Evolutionary conservation across 1,140 invertebrate species (phyloP).

Genomic region (Heliothis subflexa): DNA sequence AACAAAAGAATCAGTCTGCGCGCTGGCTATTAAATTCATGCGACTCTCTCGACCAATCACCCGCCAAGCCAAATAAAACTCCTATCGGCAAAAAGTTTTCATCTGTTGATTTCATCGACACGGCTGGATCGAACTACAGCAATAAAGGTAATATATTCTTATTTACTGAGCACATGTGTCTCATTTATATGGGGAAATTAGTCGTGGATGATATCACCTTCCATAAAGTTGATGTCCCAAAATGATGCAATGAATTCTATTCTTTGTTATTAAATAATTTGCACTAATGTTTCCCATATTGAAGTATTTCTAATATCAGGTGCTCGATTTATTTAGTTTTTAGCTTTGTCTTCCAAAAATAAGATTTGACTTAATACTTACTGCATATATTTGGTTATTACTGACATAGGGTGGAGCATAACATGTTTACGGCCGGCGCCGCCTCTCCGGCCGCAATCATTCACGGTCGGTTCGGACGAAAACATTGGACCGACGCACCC

Average conservation of each 20-base stretch:
- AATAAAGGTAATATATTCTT: conserved; percentile 74
- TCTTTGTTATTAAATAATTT: too few relatives aligned
- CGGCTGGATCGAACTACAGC: conserved; percentile 71
- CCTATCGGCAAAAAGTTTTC: conserved; percentile 82
- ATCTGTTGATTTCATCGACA: conserved; percentile 82
- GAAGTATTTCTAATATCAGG: not conserved
- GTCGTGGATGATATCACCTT: not conserved
- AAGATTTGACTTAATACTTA: conserved; percentile 2
- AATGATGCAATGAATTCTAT: not conserved
- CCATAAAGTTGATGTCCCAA: not conserved
- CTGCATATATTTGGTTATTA: conserved; percentile 10
- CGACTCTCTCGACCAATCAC: conserved; percentile 82
- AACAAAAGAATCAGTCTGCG: conserved; percentile 84
- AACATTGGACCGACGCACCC: conserved; percentile 83
- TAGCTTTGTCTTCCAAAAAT: not conserved
- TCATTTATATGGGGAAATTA: not conserved
- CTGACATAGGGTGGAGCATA: conserved; percentile 89
- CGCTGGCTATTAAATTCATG: conserved; percentile 84
- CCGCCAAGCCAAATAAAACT: conserved; percentile 73
- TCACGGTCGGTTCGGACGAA: conserved; percentile 79
- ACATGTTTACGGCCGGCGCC: conserved; percentile 92
- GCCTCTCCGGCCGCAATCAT: conserved; percentile 91
- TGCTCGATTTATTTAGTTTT: not conserved
- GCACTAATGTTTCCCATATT: too few relatives aligned
- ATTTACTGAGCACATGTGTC: conserved; percentile 2